A percentile compares a stretch with the other conserved stretches of the same genome.
These are phyloP conservation scores for Plectrocnemia conspersa DNA, from an alignment of 1,140 invertebrate genomes.

Conservation along the genomic window DNA sequence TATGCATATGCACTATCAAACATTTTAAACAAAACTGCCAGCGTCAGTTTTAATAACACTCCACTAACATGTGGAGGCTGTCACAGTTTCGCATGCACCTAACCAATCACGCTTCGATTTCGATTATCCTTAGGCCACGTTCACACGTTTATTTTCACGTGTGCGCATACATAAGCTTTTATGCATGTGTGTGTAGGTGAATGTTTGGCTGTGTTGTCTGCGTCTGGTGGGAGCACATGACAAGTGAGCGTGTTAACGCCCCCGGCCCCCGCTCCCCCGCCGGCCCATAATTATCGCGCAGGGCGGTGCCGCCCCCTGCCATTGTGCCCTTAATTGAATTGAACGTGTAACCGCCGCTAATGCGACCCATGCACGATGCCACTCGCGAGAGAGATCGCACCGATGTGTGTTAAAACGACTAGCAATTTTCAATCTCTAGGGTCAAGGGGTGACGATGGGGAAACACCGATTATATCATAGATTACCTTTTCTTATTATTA, in stretches of 20 bases:
- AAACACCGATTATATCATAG: too few relatives aligned
- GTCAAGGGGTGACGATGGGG: background rate
- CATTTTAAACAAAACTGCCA: too few relatives aligned
- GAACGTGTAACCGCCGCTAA: conserved; percentile 21
- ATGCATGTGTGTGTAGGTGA: conserved; percentile 7
- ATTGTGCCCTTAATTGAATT: conserved; percentile 35
- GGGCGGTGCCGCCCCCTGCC: conserved; percentile 12
- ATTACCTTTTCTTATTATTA: too few relatives aligned
- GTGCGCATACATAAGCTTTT: background rate
- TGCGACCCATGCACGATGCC: background rate
- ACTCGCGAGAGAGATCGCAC: background rate
- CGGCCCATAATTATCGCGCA: conserved; percentile 27
- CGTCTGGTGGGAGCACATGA: conserved; percentile 4
- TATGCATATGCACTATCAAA: too few relatives aligned
- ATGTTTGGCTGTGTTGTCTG: background rate
- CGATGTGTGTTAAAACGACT: background rate
- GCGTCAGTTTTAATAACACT: too few relatives aligned
- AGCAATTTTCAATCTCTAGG: too few relatives aligned
- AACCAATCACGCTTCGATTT: too few relatives aligned
- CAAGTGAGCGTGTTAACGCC: conserved; percentile 16
- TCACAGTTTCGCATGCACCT: too few relatives aligned
- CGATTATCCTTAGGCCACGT: too few relatives aligned
- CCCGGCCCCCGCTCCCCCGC: conserved; percentile 12
- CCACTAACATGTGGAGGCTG: too few relatives aligned
- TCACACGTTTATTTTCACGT: too few relatives aligned